A percentile compares a stretch with the other conserved stretches of the same genome.
phyloP scores from a whole-genome alignment of 2,888 invertebrate species.

The Sesamia inferens region DNA sequence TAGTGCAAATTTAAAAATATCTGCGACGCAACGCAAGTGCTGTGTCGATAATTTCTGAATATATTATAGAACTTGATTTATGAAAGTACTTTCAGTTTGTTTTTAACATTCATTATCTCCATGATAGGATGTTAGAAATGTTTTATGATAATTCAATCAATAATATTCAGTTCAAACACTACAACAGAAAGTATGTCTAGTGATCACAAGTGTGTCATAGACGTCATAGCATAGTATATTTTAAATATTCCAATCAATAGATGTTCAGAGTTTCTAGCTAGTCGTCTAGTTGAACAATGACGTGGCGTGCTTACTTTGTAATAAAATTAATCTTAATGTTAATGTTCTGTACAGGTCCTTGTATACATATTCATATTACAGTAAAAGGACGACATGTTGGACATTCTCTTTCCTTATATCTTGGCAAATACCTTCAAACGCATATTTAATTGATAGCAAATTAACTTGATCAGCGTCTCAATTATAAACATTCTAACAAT shows the following conservation, averaged over 20 bases:
- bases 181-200: slow-evolving; percentile 55
- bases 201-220: slow-evolving; percentile 48
- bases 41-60: neutral
- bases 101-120: slow-evolving; percentile 22
- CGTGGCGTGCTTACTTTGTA: slow-evolving; percentile 25
- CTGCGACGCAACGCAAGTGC: neutral
- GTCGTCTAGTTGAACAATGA: slow-evolving; percentile 27
- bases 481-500: slow-evolving; percentile 25
- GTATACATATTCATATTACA: slow-evolving; percentile 70
- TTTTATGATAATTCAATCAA: slow-evolving; percentile 39
- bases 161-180: slow-evolving; percentile 32
- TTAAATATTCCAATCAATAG: slow-evolving; percentile 49
- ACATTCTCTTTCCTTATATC: slow-evolving; percentile 63
- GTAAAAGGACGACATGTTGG: slow-evolving; percentile 70
- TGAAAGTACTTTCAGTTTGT: slow-evolving; percentile 24
- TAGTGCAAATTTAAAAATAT: neutral
- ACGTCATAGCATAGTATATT: slow-evolving; percentile 44
- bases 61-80: slow-evolving; percentile 9
- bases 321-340: slow-evolving; percentile 35
- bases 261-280: slow-evolving; percentile 26
- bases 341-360: slow-evolving; percentile 62
- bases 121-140: slow-evolving; percentile 25
- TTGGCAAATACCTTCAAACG: slow-evolving; percentile 32
- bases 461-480: neutral
- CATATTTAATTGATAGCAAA: slow-evolving; percentile 35